These are phyloP conservation scores for Microctenopoma stevenorrisi DNA, from an alignment of 2,797 vertebrate species.

Conservation along the genomic window DNA sequence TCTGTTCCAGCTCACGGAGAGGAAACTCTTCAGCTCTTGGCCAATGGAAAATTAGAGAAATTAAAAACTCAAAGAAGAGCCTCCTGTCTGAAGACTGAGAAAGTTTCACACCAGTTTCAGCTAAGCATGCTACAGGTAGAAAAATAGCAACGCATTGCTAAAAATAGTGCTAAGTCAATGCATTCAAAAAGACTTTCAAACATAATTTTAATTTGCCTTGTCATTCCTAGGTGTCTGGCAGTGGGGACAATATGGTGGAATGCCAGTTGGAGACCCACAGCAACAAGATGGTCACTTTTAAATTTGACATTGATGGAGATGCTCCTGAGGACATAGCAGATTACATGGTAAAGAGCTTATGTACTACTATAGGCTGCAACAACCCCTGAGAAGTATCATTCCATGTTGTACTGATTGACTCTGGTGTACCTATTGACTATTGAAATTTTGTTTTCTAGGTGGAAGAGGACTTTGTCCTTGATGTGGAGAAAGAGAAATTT, in stretches of 20 bases:
- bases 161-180: neutral
- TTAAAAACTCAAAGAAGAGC: constrained; percentile 86
- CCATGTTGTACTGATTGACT: neutral
- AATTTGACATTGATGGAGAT: constrained; percentile 95
- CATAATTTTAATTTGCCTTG: constrained; percentile 7
- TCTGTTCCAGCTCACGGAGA: constrained; percentile 78
- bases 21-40: constrained; percentile 71
- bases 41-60: constrained; percentile 89
- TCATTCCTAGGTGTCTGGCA: constrained; percentile 86
- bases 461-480: constrained; percentile 93
- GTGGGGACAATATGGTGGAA: constrained; percentile 95
- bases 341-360: constrained; percentile 87
- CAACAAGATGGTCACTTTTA: constrained; percentile 98
- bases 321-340: constrained; percentile 94
- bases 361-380: neutral
- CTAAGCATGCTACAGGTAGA: constrained; percentile 91
- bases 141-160: neutral
- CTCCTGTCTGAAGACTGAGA: constrained; percentile 88
- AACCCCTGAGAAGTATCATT: neutral
- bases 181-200: neutral
- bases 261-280: constrained; percentile 96
- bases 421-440: neutral
- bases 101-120: constrained; percentile 88
- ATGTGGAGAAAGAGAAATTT: constrained; percentile 91
- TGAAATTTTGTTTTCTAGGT: constrained; percentile 80